Conservation (phyloP, 2,888 invertebrate species). For the Lasioglossum marginatum region DNA sequence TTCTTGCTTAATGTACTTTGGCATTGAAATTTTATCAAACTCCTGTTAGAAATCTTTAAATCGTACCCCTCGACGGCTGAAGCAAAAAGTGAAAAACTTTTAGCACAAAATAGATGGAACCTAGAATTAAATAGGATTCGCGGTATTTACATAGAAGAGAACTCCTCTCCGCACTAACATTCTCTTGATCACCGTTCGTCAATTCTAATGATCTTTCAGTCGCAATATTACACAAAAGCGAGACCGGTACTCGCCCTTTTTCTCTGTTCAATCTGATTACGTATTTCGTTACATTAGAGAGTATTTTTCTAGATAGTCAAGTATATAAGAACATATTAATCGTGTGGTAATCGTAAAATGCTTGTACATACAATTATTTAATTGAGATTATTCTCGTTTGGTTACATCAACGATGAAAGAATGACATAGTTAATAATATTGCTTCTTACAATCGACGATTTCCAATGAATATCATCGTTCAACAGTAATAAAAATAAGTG, state of each 20-base stretch:
- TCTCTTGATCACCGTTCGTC: slow-evolving; percentile 41
- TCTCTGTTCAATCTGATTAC: slow-evolving; percentile 33
- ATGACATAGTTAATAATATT: slow-evolving; percentile 46
- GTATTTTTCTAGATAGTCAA: slow-evolving; percentile 41
- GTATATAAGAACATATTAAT: slow-evolving; percentile 39
- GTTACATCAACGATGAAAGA: slow-evolving; percentile 42
- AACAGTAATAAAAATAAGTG: slow-evolving; percentile 51
- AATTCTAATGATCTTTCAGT: slow-evolving; percentile 45
- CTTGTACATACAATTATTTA: slow-evolving; percentile 44
- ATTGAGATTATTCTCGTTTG: slow-evolving; percentile 45
- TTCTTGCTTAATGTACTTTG: slow-evolving; percentile 76
- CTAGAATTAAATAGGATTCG: slow-evolving; percentile 70
- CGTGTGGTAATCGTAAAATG: slow-evolving; percentile 43
- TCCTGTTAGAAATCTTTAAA: slow-evolving; percentile 72
- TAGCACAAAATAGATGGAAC: slow-evolving; percentile 78
- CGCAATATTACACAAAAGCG: slow-evolving; percentile 38
- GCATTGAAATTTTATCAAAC: slow-evolving; percentile 79
- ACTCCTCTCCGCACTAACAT: slow-evolving; percentile 47
- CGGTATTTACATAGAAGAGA: slow-evolving; percentile 76
- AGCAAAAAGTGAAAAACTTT: slow-evolving; percentile 75
- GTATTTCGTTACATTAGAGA: slow-evolving; percentile 37
- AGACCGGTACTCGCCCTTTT: slow-evolving; percentile 23
- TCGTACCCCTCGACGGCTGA: slow-evolving; percentile 70
- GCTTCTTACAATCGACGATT: slow-evolving; percentile 28
- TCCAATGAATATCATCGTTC: slow-evolving; percentile 23